Evolutionary conservation across 2,797 vertebrate genomes (phyloP), one percentile per base, ranked within the genome.

Genomic region (Halcyon chelicuti): DNA sequence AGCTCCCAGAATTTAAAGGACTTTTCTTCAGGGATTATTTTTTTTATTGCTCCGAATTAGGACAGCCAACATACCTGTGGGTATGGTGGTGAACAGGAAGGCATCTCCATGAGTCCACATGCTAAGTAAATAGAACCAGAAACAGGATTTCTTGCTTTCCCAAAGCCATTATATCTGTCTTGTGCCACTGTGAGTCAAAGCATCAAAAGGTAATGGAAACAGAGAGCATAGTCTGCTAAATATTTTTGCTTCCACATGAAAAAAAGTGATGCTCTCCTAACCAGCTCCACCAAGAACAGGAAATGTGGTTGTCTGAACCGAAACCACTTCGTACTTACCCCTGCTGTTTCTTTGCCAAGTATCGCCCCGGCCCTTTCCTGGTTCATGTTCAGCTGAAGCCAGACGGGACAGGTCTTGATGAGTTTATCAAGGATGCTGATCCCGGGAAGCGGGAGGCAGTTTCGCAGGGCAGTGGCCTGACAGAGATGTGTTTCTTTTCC

Each of bases 401-500:
- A 99, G 55, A 99, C 97, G 0, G 99, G 98, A 77, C 98, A 97
- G 0, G 99, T 99, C 81, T 98, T 98, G 70, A 99, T 96, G 87
- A 99, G 98, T 82, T 97, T 98, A 80, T 99, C 99, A 33, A 98
- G 92, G 51, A 98, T 96, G 81, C 98, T 99, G 96, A 98, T 98
- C 39, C 97, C 97, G 46, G 80, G 75, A 16, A 57, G 58, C 1
- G 94, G 86, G 68, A 96, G 76, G 67, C 95, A 97, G 44, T 98
- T 97, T 61, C 3, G 84, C 2, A 77, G 79, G 22, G 91, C 57
- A 52, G 33, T 51, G 5, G 91, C 35, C 57, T 63, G 92, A 70
- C 76, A 51, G 23, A 88, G 62, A n/a, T 58, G 55, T 49, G 29
- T 29, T 61, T 93, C 73, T 35, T 78, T 72, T 19, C 80, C 85